Evolutionary conservation across 2,888 invertebrate species (phyloP).

Genomic region (Coenonympha arcania): DNA sequence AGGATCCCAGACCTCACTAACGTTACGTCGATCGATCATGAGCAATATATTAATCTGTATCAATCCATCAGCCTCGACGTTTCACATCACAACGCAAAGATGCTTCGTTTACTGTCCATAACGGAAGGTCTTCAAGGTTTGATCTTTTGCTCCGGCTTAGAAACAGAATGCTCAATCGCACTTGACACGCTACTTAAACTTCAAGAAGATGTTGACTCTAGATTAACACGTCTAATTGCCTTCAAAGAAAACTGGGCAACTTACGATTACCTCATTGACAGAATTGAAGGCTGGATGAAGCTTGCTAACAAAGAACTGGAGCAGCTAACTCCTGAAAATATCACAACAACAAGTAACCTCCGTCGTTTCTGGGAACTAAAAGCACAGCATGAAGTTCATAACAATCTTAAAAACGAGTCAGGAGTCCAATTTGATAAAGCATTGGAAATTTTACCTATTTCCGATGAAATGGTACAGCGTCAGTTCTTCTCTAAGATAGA

Average conservation of each 20-base stretch:
- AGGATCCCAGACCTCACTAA: conserved; percentile 85
- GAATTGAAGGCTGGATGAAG: conserved; percentile 84
- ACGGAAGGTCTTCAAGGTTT: conserved; percentile 83
- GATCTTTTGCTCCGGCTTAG: conserved; percentile 82
- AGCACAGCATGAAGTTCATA: conserved; percentile 89
- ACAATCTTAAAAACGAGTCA: conserved; percentile 82
- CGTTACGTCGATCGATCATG: conserved; percentile 87
- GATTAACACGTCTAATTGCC: conserved; percentile 79
- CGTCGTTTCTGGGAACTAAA: conserved; percentile 91
- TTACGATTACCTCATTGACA: conserved; percentile 81
- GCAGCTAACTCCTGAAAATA: conserved; percentile 77
- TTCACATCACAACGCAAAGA: conserved; percentile 84
- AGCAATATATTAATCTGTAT: conserved; percentile 87
- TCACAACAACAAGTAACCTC: conserved; percentile 80
- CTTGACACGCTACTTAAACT: conserved; percentile 81
- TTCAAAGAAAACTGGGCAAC: conserved; percentile 86
- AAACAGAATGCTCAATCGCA: conserved; percentile 81
- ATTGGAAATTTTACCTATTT: conserved; percentile 83
- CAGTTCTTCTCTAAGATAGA: conserved; percentile 85
- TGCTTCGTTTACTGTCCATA: conserved; percentile 80
- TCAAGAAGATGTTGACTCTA: conserved; percentile 83
- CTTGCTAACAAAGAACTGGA: conserved; percentile 81
- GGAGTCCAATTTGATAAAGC: conserved; percentile 83
- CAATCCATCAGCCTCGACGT: conserved; percentile 86
- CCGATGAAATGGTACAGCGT: conserved; percentile 87